phyloP scores from a whole-genome alignment of 1,140 invertebrate species.

The Bradysia coprophila region DNA sequence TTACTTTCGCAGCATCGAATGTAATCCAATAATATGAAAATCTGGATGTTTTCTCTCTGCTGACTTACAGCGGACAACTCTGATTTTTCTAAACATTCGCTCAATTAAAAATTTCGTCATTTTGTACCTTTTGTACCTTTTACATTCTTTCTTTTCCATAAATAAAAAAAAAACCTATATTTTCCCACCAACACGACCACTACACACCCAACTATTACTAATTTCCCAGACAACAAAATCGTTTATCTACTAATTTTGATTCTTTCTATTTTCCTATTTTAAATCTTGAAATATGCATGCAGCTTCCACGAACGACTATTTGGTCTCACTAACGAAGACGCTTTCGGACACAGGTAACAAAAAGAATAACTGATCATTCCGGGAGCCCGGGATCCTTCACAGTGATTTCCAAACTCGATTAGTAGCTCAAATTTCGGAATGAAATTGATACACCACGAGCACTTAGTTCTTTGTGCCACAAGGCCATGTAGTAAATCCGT shows the following conservation, averaged over 20 bases:
- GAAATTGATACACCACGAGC: no score
- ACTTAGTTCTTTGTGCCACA: background rate
- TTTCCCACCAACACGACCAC: background rate
- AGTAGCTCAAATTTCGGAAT: background rate
- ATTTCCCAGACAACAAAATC: no score
- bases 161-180: background rate
- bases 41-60: no score
- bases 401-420: no score
- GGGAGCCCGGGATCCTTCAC: no score
- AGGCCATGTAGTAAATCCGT: background rate
- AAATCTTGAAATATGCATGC: slow-evolving; percentile 32
- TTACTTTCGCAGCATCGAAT: no score
- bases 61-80: no score
- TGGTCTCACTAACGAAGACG: slow-evolving; percentile 50
- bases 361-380: background rate
- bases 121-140: no score
- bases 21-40: no score
- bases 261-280: background rate
- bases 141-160: no score
- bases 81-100: no score
- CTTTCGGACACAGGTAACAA: slow-evolving; percentile 51
- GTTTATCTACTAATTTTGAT: background rate
- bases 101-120: no score
- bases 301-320: slow-evolving; percentile 55
- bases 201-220: background rate